Base-by-base conservation (phyloP, 2,797 vertebrate species). In the Heterohyrax brucei region DNA sequence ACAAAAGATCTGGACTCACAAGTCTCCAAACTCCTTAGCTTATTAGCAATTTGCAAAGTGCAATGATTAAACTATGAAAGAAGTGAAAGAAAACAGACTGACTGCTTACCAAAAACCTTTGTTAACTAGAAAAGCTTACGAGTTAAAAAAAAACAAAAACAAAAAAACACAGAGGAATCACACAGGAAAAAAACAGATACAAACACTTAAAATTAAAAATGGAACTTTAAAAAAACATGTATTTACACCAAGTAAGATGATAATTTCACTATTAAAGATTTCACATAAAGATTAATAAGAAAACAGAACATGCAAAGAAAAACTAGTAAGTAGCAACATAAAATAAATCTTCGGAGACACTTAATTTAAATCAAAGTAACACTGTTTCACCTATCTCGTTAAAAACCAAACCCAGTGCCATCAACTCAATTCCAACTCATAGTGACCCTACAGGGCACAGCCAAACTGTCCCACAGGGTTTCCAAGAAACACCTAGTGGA, bases 91-190 rank as follows among this genome's bases (percentile, higher is more conserved):
- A 95, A 88, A 79, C 6, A 85, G 44, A 91, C 10, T 92, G 39
- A 76, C 10, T 92, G 75, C 68, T 56, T 76, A 73, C 64, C 24
- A 22, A 82, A 82, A 93, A 92, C 7, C 30, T 87, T 78, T 85
- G 22, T 70, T 75, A 93, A 16, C 59, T 86, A 61, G 56, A 46
- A 87, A 95, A 94, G 85, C 8, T 61, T 92, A 68, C 83, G 21
- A 50, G n/a, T 30, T 83, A 14, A 87, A 59, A 93, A 95, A 97
- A 93, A 39, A 39, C 80, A 14, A 87, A 59, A 93, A 95, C 96
- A 93, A 39, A 39, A 39, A 39, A 39, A 39, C 39, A 39, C 10
- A 77, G 19, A 87, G 84, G 44, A 94, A 62, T 33, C 48, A 83
- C 79, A 93, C 75, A 94, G 68, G 53, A 85, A 95, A 86, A 86